Base-by-base conservation (phyloP, 2,888 invertebrate genomes). In the Coleophora flavipennella region DNA sequence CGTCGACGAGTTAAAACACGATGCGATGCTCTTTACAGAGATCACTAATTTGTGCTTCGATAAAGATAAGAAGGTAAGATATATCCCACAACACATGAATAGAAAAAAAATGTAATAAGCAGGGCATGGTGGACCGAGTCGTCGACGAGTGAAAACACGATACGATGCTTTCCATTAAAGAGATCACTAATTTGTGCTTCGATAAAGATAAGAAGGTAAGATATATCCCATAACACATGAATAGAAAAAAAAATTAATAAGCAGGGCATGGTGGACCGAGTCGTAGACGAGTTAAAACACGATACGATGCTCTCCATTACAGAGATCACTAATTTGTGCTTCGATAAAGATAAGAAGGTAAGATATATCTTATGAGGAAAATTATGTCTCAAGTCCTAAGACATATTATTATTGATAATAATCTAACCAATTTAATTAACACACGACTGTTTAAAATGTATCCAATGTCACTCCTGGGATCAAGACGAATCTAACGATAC, bases 71-170 rank as follows among this genome's bases (percentile, higher is more conserved):
- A 85, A 84, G 73, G 85, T 80, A 54, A 29, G 8, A n/a, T n/a
- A n/a, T n/a, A n/a, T n/a, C n/a, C n/a, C n/a, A n/a, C n/a, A n/a
- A n/a, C n/a, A n/a, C n/a, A n/a, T n/a, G n/a, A n/a, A n/a, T n/a
- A n/a, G n/a, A n/a, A n/a, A n/a, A n/a, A n/a, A n/a, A n/a, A n/a
- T n/a, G n/a, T n/a, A 97, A 95, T 69, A 99, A 99, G 65, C 97
- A 98, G 76, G 98, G 98, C 42, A 97, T 99, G 94, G 94, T 98
- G 0, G 97, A 99, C 75, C 88, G 99, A 11, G 97, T 99, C 3
- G 97, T 99, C 0, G 99, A 99, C 78, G 99, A 99, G 69, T 93
- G 97, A 62, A 97, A 98, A 73, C 97, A 98, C 0, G 97, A 99
- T 65, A 96, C 97, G 1, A 95, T 95, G 67, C 84, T 96, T 26